Evolutionary conservation across 2,113 vertebrate species (phyloP).

Genomic region (Lepus americanus): DNA sequence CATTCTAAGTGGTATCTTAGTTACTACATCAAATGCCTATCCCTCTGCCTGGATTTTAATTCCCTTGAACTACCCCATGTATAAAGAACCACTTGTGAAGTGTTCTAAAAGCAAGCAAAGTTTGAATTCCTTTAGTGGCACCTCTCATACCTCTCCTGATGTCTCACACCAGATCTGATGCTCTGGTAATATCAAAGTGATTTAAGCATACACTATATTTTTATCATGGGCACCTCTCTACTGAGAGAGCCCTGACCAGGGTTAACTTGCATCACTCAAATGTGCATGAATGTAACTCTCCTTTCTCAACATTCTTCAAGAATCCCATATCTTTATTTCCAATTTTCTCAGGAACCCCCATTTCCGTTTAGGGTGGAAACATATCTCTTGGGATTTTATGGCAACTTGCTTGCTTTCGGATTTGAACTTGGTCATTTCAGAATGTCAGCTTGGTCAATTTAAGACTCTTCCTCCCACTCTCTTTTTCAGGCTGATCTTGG

Average conservation of each 20-base stretch:
- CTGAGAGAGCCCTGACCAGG: not conserved
- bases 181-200: not conserved
- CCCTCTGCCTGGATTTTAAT: not conserved
- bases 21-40: no score
- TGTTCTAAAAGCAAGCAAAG: not conserved
- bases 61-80: not conserved
- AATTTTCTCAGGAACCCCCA: not conserved
- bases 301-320: not conserved
- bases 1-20: no score
- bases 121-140: not conserved
- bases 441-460: not conserved
- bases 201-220: not conserved
- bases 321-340: not conserved
- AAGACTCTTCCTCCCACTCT: not conserved
- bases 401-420: not conserved
- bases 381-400: not conserved
- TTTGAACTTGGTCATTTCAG: not conserved
- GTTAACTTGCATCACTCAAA: not conserved
- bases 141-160: not conserved
- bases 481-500: not conserved
- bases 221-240: not conserved
- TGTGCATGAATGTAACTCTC: not conserved
- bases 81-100: no score
- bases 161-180: not conserved
- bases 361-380: not conserved